These are phyloP conservation scores for Megamerina dolium DNA, from an alignment of 2,888 invertebrate species.

Conservation along the genomic window DNA sequence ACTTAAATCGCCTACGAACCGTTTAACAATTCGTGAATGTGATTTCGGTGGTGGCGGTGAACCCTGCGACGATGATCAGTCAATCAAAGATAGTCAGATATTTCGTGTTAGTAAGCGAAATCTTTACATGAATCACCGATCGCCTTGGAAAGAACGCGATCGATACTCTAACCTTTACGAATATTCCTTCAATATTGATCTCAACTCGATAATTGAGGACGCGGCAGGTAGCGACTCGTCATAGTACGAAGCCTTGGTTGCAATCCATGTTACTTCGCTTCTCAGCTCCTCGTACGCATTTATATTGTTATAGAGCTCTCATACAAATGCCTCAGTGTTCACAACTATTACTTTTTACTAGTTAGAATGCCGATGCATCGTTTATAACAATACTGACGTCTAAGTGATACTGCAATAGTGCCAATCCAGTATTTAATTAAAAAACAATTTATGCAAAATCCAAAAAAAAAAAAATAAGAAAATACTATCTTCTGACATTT, in stretches of 20 bases:
- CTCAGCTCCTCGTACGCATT: no score
- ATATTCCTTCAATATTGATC: constrained; percentile 49
- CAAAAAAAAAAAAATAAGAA: no score
- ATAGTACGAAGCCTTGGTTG: constrained; percentile 43
- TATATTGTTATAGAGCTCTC: no score
- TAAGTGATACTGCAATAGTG: no score
- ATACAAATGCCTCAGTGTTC: no score
- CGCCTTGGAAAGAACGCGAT: constrained; percentile 49
- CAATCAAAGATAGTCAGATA: constrained; percentile 50
- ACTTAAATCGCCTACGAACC: constrained; percentile 47
- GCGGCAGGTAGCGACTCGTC: constrained; percentile 50
- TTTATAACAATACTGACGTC: no score
- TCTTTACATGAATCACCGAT: constrained; percentile 49
- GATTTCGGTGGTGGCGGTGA: constrained; percentile 51
- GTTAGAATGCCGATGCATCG: no score
- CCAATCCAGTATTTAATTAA: no score
- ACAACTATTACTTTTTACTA: no score
- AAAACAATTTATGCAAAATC: no score
- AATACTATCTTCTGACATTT: no score
- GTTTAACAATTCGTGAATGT: constrained; percentile 47
- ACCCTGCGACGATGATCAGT: constrained; percentile 48
- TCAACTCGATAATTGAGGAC: constrained; percentile 50
- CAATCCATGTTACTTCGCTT: background rate
- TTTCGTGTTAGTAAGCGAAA: constrained; percentile 51
- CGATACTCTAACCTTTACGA: constrained; percentile 50